Evolutionary conservation across 2,797 vertebrate genomes (phyloP).

Genomic region (Apogon hyalosoma): DNA sequence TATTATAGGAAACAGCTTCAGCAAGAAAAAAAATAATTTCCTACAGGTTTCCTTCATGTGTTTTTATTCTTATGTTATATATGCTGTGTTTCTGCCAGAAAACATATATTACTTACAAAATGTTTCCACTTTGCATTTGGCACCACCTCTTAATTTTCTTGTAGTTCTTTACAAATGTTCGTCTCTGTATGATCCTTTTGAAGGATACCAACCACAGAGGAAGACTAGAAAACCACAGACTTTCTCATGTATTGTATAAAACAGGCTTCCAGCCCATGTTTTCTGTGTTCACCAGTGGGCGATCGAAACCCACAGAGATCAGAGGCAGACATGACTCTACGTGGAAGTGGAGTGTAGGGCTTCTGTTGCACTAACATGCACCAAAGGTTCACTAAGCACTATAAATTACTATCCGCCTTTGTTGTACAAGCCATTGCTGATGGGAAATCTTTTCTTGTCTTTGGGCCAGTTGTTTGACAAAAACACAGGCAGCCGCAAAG

Average conservation of each 20-base stretch:
- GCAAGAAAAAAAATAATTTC: no score
- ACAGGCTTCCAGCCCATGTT: not conserved
- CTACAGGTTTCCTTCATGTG: no score
- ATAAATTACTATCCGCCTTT: conserved; percentile 56
- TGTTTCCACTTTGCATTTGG: no score
- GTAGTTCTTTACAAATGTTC: not conserved
- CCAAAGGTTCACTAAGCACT: conserved; percentile 41
- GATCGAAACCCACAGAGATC: conserved; percentile 38
- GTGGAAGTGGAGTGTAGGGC: conserved; percentile 19
- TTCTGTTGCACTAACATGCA: conserved; percentile 21
- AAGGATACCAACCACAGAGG: not conserved
- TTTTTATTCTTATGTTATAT: no score
- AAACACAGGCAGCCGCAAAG: conserved; percentile 27
- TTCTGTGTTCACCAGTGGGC: conserved; percentile 5
- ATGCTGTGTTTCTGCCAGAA: no score
- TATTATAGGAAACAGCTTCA: no score
- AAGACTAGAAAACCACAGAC: not conserved
- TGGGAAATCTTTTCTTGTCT: conserved; percentile 37
- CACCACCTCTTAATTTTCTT: no score
- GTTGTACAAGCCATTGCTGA: conserved; percentile 36
- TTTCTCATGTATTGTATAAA: not conserved
- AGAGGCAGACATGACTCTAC: conserved; percentile 23
- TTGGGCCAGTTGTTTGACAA: conserved; percentile 33
- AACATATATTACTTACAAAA: no score
- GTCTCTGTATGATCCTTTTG: not conserved